These are phyloP conservation scores for Oxyura jamaicensis DNA, from an alignment of 2,113 vertebrate genomes.

Conservation along the genomic window DNA sequence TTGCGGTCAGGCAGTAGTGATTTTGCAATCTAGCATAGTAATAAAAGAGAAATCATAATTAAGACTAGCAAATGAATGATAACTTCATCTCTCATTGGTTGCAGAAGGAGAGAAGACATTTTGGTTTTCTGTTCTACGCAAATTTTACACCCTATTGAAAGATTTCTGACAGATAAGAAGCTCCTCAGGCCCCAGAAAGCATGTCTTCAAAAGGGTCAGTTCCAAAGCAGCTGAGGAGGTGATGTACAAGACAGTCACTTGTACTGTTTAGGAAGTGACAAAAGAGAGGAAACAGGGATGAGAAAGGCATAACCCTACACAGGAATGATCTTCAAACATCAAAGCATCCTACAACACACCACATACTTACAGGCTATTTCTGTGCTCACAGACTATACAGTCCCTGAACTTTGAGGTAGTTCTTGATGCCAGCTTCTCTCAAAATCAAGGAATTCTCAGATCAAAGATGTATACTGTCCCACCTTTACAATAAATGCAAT, in stretches of 20 bases:
- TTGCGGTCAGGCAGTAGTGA: neutral
- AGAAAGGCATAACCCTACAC: neutral
- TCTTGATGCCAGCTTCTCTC: neutral
- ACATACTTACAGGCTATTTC: neutral
- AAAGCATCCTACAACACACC: neutral
- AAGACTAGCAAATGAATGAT: neutral
- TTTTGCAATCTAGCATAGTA: neutral
- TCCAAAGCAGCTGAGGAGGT: neutral
- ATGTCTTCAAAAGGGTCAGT: neutral
- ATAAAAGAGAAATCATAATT: neutral
- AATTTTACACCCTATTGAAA: neutral
- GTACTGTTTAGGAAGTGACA: neutral
- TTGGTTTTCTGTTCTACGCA: neutral
- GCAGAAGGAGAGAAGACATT: neutral
- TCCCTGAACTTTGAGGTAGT: neutral
- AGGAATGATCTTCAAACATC: neutral
- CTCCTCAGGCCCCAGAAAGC: neutral
- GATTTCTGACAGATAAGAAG: neutral
- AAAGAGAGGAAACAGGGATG: neutral
- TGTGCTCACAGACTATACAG: neutral
- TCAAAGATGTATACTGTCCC: neutral
- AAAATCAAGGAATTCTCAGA: neutral
- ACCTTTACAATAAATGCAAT: neutral
- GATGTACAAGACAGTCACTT: fast-evolving
- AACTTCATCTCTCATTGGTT: neutral